Evolutionary conservation across 1,140 invertebrate genomes (phyloP).

Genomic region (Drosophila lini): DNA sequence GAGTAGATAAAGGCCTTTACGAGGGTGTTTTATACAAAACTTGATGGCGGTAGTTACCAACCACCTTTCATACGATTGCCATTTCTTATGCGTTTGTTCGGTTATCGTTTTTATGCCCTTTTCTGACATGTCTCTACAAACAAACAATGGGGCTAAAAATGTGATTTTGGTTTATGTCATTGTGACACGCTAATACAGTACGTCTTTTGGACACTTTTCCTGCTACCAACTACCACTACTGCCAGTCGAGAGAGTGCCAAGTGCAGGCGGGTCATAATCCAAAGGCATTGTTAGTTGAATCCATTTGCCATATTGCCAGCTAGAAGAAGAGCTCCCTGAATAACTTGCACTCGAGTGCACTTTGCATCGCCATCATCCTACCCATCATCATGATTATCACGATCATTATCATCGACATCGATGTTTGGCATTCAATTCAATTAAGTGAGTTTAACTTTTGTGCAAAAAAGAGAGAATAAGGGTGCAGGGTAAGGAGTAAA

Average conservation of each 20-base stretch:
- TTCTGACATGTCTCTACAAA: conserved; percentile 60
- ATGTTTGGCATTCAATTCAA: conserved; percentile 75
- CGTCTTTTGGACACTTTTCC: conserved; percentile 1
- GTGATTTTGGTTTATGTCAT: conserved; percentile 77
- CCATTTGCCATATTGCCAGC: conserved; percentile 62
- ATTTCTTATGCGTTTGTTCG: conserved; percentile 52
- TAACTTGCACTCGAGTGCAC: conserved; percentile 61
- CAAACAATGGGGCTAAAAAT: conserved; percentile 63
- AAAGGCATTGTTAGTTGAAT: conserved; percentile 39
- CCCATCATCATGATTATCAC: conserved; percentile 1
- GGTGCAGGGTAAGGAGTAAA: conserved; percentile 3
- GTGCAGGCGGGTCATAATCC: conserved; percentile 57
- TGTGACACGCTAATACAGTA: conserved; percentile 70
- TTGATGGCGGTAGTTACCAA: neutral
- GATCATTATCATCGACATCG: conserved; percentile 16
- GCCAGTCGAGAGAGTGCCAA: conserved; percentile 2
- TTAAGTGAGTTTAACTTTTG: conserved; percentile 63
- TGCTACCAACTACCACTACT: neutral
- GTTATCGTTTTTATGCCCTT: conserved; percentile 59
- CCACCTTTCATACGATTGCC: conserved; percentile 12
- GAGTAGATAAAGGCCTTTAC: conserved; percentile 5
- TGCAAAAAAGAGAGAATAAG: neutral
- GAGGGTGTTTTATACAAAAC: neutral
- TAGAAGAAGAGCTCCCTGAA: conserved; percentile 8
- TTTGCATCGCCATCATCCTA: conserved; percentile 25